phyloP scores from a whole-genome alignment of 92 coral and sea anemone species.

The Anthopleura xanthogrammica region DNA sequence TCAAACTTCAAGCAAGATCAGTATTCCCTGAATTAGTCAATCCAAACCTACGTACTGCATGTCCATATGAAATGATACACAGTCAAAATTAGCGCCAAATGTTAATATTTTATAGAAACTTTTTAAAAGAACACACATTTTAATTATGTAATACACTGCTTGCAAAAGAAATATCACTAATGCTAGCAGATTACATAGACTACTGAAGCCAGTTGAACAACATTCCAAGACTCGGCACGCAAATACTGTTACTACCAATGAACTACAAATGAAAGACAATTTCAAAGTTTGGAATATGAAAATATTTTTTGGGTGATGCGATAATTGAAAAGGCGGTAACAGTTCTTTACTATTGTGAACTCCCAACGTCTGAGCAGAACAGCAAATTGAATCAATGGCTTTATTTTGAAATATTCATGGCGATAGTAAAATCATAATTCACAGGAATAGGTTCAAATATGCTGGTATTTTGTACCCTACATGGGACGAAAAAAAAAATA shows the following conservation, averaged over 20 bases:
- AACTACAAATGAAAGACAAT: neutral
- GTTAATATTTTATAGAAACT: constrained; percentile 90
- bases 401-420: constrained; percentile 26
- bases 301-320: neutral
- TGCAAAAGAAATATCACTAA: constrained; percentile 43
- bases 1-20: neutral
- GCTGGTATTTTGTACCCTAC: neutral
- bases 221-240: neutral
- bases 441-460: neutral
- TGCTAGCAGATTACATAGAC: constrained; percentile 15
- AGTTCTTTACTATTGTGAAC: constrained; percentile 10
- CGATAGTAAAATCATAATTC: constrained; percentile 28
- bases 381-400: constrained; percentile 29
- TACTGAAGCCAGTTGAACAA: neutral
- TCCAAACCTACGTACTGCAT: neutral
- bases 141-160: constrained; percentile 81
- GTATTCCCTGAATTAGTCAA: neutral
- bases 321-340: constrained; percentile 6
- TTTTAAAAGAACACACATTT: constrained; percentile 86
- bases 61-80: constrained; percentile 24
- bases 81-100: constrained; percentile 72
- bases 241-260: neutral
- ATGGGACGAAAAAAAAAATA: neutral
- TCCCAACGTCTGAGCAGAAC: constrained; percentile 16
- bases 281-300: neutral